Base-by-base conservation (phyloP, 2,113 vertebrate species). In the Etheostoma spectabile region DNA sequence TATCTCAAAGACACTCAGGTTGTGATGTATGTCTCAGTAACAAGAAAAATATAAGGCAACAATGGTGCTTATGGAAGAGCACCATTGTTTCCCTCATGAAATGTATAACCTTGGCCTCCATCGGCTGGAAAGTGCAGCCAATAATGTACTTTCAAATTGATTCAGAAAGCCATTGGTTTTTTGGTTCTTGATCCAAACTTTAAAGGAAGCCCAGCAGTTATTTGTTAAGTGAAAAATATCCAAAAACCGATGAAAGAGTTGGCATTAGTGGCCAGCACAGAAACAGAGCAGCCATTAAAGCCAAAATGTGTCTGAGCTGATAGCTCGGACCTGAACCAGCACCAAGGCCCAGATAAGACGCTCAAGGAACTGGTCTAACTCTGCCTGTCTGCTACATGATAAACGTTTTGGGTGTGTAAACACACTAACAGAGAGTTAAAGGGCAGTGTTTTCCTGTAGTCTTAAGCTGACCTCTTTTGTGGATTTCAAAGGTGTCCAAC, bases 351-450 rank as follows among this genome's bases (percentile, higher is more conserved):
- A 63, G 93, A 93, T 93, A 93, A 92, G 79, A 66, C 55, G 6
- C 46, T 53, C 8, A 8, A 79, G 78, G 64, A 89, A 79, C 71
- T 73, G 66, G 35, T 73, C 52, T 4, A 60, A 75, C 48, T 82
- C 53, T 79, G 88, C n/a, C 63, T 86, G 88, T 82, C 62, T 77
- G 88, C 74, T 38, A 2, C 24, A 33, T 84, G 93, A 93, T 93
- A 93, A 92, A 88, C 30, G 2, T 76, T 85, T 76, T 75, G 84
- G 90, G 88, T 79, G 91, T 89, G 86, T 83, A 84, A 84, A 91
- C 78, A 85, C 46, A 63, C 45, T 38, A 14, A 69, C 21, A 69
- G 51, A 73, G 70, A 64, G 62, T 8, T 16, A 24, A 42, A 21
- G 5, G 69, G 48, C 22, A 67, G 55, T 61, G 51, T 81, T 78